Evolutionary conservation across 2,888 invertebrate species (phyloP).

Genomic region (Platypus cylindrus): DNA sequence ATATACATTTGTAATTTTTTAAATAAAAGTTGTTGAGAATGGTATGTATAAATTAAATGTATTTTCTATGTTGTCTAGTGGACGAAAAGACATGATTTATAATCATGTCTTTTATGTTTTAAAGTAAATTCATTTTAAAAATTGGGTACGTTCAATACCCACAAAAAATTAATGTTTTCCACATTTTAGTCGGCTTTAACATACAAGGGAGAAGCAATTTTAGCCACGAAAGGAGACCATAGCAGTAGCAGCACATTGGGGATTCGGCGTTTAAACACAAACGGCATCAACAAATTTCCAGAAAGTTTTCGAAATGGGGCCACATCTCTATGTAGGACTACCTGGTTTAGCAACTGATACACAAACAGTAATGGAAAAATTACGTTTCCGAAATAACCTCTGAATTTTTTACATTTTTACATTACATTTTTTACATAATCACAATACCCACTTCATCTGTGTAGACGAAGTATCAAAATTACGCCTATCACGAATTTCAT

Average conservation of each 20-base stretch:
- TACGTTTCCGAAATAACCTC: conserved; percentile 80
- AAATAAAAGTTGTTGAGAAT: too few species aligned
- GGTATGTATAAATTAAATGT: too few species aligned
- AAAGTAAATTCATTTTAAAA: too few species aligned
- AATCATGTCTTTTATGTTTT: too few species aligned
- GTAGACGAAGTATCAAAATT: too few species aligned
- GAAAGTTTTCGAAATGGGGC: conserved; percentile 88
- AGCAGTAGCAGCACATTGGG: conserved; percentile 87
- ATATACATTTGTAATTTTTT: too few species aligned
- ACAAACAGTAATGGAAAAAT: conserved; percentile 81
- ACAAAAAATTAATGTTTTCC: not conserved
- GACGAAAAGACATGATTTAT: too few species aligned
- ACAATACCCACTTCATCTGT: too few species aligned
- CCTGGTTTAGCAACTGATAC: conserved; percentile 95
- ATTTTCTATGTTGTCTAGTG: too few species aligned
- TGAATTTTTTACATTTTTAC: too few species aligned
- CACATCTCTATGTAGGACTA: conserved; percentile 78
- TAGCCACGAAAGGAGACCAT: conserved; percentile 98
- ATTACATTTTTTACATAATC: too few species aligned
- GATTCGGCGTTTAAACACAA: conserved; percentile 90
- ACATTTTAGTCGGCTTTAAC: conserved; percentile 57
- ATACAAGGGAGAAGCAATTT: conserved; percentile 89
- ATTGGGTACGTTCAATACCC: not conserved
- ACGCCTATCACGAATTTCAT: too few species aligned
- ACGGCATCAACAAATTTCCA: conserved; percentile 86